These are phyloP conservation scores for Microchrysa polita DNA, from an alignment of 2,888 invertebrate genomes.

Conservation along the genomic window DNA sequence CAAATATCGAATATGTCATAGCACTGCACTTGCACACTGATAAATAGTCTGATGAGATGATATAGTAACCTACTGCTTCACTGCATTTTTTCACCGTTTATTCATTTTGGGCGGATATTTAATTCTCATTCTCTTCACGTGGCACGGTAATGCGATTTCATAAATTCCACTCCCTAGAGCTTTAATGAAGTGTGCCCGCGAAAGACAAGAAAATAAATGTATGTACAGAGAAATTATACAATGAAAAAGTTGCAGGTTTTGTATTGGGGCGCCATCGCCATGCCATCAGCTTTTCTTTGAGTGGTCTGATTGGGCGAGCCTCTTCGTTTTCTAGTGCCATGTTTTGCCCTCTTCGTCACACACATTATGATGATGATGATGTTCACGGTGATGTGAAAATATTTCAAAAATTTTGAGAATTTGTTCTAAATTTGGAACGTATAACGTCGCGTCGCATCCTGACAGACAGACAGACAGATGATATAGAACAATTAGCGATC, in stretches of 20 bases:
- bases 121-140: constrained; percentile 31
- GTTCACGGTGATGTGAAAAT: constrained; percentile 27
- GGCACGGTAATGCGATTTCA: constrained; percentile 38
- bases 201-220: constrained; percentile 10
- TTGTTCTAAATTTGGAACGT: constrained; percentile 12
- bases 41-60: background rate
- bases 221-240: background rate
- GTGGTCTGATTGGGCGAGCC: constrained; percentile 25
- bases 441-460: too few species aligned
- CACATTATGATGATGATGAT: background rate
- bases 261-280: constrained; percentile 10
- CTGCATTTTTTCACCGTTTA: background rate
- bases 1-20: too few species aligned
- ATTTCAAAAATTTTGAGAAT: constrained; percentile 25
- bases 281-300: constrained; percentile 9
- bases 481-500: too few species aligned
- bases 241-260: constrained; percentile 39
- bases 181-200: background rate
- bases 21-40: background rate
- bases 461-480: too few species aligned
- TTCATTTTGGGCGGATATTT: background rate
- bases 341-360: background rate
- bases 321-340: background rate
- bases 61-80: background rate
- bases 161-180: too few species aligned